Conservation (phyloP, 2,113 vertebrate genomes). For the Cyprinodon tularosa region DNA sequence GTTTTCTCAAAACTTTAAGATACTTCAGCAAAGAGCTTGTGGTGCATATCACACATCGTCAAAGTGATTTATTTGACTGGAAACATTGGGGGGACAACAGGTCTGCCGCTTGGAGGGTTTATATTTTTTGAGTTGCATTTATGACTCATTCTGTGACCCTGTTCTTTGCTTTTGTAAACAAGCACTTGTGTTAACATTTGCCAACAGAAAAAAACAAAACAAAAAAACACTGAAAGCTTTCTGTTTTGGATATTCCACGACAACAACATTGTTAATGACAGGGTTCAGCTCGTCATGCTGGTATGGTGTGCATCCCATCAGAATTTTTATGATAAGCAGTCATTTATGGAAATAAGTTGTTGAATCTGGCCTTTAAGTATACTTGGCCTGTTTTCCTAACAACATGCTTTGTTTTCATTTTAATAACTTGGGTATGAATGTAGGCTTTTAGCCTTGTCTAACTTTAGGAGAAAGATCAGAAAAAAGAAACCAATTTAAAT, state of each 20-base stretch:
- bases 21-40: constrained; percentile 1
- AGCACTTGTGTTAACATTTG: not conserved
- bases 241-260: not conserved
- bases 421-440: constrained; percentile 7
- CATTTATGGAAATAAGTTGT: not conserved
- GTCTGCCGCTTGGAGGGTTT: constrained; percentile 11
- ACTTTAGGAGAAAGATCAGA: constrained; percentile 13
- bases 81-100: not conserved
- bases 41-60: constrained; percentile 1
- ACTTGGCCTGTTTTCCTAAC: not conserved
- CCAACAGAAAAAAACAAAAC: not conserved
- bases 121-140: constrained; percentile 2
- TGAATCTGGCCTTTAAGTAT: not conserved
- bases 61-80: not conserved
- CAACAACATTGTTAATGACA: not conserved
- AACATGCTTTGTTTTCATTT: not conserved
- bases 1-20: constrained; percentile 21
- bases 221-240: not conserved
- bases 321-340: not conserved
- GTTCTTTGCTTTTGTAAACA: not conserved
- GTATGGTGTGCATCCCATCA: not conserved
- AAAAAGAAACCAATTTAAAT: constrained; percentile 35
- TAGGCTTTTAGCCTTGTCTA: constrained; percentile 15
- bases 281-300: not conserved
- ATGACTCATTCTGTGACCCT: constrained; percentile 6